Percentiles rank a stretch among this genome's conserved stretches.
Evolutionary conservation across 1,140 invertebrate genomes (phyloP).

Genomic region (Drosophila pruinosa): DNA sequence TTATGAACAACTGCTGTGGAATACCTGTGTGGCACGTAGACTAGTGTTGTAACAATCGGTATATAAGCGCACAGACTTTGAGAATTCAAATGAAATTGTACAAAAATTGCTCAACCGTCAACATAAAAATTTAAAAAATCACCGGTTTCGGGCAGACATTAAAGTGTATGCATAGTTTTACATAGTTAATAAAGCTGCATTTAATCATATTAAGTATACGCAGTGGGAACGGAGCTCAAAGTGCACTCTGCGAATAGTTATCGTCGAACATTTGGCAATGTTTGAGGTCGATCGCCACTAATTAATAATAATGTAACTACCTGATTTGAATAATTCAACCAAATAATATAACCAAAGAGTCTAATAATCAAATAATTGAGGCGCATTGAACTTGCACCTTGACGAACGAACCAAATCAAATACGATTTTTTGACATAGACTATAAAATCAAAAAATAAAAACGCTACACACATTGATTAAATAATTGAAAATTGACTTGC

Average conservation of each 20-base stretch:
- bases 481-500: background rate
- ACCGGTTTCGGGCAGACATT: background rate
- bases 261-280: constrained; percentile 1
- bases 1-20: constrained; percentile 52
- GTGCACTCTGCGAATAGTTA: constrained; percentile 1
- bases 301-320: constrained; percentile 19
- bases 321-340: background rate
- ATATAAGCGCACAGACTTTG: constrained; percentile 37
- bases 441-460: background rate
- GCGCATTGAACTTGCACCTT: background rate
- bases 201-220: constrained; percentile 8
- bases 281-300: background rate
- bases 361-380: background rate
- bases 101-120: background rate
- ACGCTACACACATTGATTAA: background rate
- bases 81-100: background rate
- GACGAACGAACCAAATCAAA: background rate
- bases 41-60: background rate
- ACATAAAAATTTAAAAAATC: background rate
- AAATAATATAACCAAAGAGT: background rate
- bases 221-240: background rate
- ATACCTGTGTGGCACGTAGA: background rate
- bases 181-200: constrained; percentile 22
- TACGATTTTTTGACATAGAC: background rate
- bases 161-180: background rate